Evolutionary conservation across 2,888 invertebrate species (phyloP), one percentile per base, ranked within the genome.

Genomic region (Nasonovia ribisnigri): DNA sequence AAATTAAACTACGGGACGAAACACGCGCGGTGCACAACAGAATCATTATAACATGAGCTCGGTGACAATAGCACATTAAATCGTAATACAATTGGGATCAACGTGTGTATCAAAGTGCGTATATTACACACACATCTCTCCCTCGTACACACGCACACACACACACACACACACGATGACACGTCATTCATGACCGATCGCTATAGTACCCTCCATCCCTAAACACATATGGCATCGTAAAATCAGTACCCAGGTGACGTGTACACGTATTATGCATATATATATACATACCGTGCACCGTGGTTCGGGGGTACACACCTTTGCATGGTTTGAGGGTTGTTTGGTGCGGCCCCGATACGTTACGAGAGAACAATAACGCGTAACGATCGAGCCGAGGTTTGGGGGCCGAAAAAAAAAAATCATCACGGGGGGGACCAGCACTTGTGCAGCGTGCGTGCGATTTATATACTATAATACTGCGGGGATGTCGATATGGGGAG

Each of bases 211-310:
- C 84, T 84, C 29, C 42, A 6, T 60, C 48, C 67, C 20, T 10
- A 10, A 86, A 87, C 93, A 93, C 86, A 93, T n/a, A n/a, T 90
- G 93, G 93, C 90, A 36, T 90, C 90, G 88, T 92, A 77, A 93
- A 93, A 93, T 90, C 93, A 48, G 93, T 84, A 67, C 60, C 93
- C 90, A 93, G 93, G 93, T 93, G 93, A 93, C 86, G 93, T 84
- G 60, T 43, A 26, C 88, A n/a, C 90, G 67, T n/a, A 24, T 8
- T 77, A n/a, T 24, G 57, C 29, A 29, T 57, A 42, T n/a, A n/a
- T n/a, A n/a, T 88, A n/a, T 36, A 10, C n/a, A 88, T 51, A 51
- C n/a, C 48, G 8, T 36, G 36, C 24, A 24, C 51, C 54, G 42
- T 42, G 87, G 51, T 48, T 36, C 36, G 36, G 54, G 60, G 84